Evolutionary conservation across 2,888 invertebrate species (phyloP).

Genomic region (Dermolepida albohirtum): DNA sequence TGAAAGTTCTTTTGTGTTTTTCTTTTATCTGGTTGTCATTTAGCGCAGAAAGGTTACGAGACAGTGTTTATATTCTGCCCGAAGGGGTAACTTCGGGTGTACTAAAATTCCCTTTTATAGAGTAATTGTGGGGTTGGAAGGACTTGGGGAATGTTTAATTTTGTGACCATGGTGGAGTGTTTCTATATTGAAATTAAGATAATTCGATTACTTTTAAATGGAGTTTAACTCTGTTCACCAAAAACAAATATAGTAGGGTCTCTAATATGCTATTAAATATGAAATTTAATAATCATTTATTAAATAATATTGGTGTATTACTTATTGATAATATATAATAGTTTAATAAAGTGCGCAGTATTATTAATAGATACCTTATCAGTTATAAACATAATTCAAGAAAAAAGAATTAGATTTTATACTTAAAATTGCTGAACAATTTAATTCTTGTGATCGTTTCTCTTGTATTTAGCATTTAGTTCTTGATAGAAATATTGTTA

Average conservation of each 20-base stretch:
- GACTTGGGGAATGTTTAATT: conserved; percentile 22
- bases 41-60: conserved; percentile 1
- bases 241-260: neutral
- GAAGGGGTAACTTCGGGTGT: neutral
- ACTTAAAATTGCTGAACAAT: no score
- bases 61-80: conserved; percentile 18
- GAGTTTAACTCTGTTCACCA: conserved; percentile 1
- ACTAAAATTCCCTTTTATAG: conserved; percentile 27
- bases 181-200: conserved; percentile 21
- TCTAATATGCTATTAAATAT: neutral
- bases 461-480: no score
- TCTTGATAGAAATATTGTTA: no score
- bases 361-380: no score
- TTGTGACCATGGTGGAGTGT: conserved; percentile 16
- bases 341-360: no score
- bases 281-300: neutral
- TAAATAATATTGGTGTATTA: no score
- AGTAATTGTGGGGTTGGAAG: conserved; percentile 21
- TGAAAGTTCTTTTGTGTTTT: conserved; percentile 30
- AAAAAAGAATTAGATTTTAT: no score
- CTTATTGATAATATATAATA: no score
- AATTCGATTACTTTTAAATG: conserved; percentile 1
- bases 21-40: conserved; percentile 15
- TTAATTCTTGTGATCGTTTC: no score
- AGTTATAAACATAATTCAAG: no score